Conservation (phyloP, 2,888 invertebrate genomes). For the Miltochrista miniata region DNA sequence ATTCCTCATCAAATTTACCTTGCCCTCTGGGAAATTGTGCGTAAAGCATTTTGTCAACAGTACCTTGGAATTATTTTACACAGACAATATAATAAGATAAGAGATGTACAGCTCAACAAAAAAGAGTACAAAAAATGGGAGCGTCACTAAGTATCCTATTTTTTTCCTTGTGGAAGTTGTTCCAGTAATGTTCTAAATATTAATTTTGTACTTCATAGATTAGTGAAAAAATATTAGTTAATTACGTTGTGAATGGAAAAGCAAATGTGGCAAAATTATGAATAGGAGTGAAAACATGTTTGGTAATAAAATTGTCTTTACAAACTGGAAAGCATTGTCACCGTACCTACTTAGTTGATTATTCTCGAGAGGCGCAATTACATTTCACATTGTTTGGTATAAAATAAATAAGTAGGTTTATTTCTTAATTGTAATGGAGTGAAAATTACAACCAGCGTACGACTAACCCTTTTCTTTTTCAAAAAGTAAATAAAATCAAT, state of each 20-base stretch:
- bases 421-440: too few relatives aligned
- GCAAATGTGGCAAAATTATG: too few relatives aligned
- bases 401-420: background rate
- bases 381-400: background rate
- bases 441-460: background rate
- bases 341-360: background rate
- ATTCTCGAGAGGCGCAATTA: background rate
- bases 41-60: background rate
- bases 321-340: background rate
- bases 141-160: too few relatives aligned
- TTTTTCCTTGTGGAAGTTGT: too few relatives aligned
- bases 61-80: background rate
- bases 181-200: too few relatives aligned
- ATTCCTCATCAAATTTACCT: background rate
- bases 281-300: too few relatives aligned
- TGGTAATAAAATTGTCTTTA: background rate
- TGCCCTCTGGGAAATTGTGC: background rate
- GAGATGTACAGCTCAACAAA: too few relatives aligned
- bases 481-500: too few relatives aligned
- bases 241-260: background rate
- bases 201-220: too few relatives aligned
- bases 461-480: too few relatives aligned
- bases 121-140: too few relatives aligned
- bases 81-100: background rate
- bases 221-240: too few relatives aligned